phyloP scores from a whole-genome alignment of 2,797 vertebrate species.

The Schizopygopsis pylzovi region DNA sequence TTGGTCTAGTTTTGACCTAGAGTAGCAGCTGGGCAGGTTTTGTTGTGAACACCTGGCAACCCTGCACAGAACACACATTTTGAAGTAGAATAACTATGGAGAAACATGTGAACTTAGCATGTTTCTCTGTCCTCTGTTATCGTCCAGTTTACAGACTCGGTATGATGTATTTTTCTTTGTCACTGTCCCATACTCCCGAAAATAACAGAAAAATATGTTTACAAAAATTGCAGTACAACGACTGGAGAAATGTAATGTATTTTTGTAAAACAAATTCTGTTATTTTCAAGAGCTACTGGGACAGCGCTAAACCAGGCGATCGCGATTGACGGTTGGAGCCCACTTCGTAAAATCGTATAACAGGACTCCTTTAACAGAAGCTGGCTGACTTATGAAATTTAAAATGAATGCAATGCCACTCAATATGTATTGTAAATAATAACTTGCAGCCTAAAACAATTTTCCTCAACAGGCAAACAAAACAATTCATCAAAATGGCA shows the following conservation, averaged over 20 bases:
- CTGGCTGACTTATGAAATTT: neutral
- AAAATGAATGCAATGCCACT: neutral
- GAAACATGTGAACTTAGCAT: neutral
- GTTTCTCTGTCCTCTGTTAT: neutral
- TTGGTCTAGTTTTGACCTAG: neutral
- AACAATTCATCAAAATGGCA: neutral
- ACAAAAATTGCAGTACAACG: too few relatives aligned
- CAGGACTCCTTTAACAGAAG: neutral
- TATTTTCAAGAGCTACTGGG: too few relatives aligned
- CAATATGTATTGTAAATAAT: neutral
- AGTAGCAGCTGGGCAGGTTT: neutral
- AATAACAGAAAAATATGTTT: neutral
- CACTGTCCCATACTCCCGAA: neutral
- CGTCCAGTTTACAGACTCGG: neutral
- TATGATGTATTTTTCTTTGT: neutral
- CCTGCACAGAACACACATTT: neutral
- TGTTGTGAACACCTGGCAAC: neutral
- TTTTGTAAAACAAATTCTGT: too few relatives aligned
- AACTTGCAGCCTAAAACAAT: neutral
- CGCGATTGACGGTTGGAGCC: too few relatives aligned
- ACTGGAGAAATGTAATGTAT: too few relatives aligned
- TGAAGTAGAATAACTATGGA: neutral
- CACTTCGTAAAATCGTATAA: too few relatives aligned
- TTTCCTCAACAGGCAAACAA: neutral
- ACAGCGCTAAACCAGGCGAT: too few relatives aligned